phyloP scores from a whole-genome alignment of 2,888 invertebrate genomes.

The Brachyopa scutellaris region DNA sequence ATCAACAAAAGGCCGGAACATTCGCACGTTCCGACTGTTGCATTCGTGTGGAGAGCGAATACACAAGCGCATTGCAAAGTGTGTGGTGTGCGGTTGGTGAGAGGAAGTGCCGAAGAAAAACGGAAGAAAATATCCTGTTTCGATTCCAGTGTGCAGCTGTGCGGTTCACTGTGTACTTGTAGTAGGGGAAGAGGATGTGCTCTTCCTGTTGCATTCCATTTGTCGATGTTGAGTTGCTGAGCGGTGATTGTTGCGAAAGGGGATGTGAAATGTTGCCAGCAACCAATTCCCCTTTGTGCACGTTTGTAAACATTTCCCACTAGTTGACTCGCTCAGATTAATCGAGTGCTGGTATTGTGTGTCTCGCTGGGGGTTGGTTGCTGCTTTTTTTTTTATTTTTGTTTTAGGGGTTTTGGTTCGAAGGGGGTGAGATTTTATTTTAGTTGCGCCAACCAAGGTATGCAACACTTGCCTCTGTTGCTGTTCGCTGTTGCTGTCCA shows the following conservation, averaged over 20 bases:
- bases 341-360: slow-evolving; percentile 42
- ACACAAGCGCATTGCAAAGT: slow-evolving; percentile 64
- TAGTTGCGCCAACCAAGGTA: slow-evolving; percentile 39
- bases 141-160: slow-evolving; percentile 66
- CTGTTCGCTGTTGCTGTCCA: slow-evolving; percentile 58
- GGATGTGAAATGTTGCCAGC: slow-evolving; percentile 56
- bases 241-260: neutral
- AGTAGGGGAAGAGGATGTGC: slow-evolving; percentile 64
- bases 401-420: slow-evolving; percentile 34
- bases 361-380: slow-evolving; percentile 53
- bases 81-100: neutral
- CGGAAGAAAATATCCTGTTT: slow-evolving; percentile 72
- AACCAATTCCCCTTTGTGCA: slow-evolving; percentile 64
- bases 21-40: slow-evolving; percentile 69
- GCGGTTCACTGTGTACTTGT: slow-evolving; percentile 28
- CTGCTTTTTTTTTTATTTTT: slow-evolving; percentile 19
- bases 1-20: slow-evolving; percentile 73
- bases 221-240: slow-evolving; percentile 30
- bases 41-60: slow-evolving; percentile 50
- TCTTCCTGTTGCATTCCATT: slow-evolving; percentile 72
- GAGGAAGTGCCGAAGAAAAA: slow-evolving; percentile 56
- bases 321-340: slow-evolving; percentile 72
- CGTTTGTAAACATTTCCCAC: slow-evolving; percentile 59
- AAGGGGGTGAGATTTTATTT: slow-evolving; percentile 40
- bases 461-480: slow-evolving; percentile 65